Conservation (phyloP, 2,113 vertebrate genomes). For the Stomatorhinus ivindoensis region DNA sequence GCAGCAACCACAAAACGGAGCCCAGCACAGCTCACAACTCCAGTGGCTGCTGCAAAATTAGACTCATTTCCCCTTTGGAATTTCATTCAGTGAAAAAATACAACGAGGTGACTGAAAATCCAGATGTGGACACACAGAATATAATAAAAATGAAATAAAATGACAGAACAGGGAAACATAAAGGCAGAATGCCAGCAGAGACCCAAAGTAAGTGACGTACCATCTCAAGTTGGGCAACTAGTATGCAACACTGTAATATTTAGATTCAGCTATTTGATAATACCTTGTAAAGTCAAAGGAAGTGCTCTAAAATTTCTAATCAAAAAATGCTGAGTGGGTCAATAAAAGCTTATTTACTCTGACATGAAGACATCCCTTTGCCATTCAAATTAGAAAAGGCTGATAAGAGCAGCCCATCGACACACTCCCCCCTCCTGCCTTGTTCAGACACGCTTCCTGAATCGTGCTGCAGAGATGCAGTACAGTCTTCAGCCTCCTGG, state of each 20-base stretch:
- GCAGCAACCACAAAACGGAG: background rate
- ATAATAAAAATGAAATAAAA: background rate
- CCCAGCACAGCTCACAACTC: background rate
- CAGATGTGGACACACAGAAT: too few species aligned
- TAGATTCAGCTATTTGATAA: background rate
- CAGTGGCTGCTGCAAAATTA: background rate
- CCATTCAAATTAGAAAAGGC: background rate
- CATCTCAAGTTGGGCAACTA: background rate
- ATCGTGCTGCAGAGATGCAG: background rate
- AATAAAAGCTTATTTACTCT: background rate
- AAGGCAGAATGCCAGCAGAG: background rate
- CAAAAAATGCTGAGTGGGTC: background rate
- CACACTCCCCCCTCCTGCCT: background rate
- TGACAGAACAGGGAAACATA: background rate
- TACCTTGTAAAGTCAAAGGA: background rate
- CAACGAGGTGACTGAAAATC: background rate
- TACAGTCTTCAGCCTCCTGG: background rate
- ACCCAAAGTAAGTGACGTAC: background rate
- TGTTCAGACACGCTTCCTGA: background rate
- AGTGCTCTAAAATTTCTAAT: background rate
- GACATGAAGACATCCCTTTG: background rate
- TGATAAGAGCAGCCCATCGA: background rate
- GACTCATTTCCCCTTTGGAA: background rate
- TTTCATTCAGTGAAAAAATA: background rate
- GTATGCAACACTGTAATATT: background rate